A percentile compares a stretch with the other conserved stretches of the same genome.
Evolutionary conservation across 2,113 vertebrate genomes (phyloP).

Genomic region (Ptychochromis oligacanthus): DNA sequence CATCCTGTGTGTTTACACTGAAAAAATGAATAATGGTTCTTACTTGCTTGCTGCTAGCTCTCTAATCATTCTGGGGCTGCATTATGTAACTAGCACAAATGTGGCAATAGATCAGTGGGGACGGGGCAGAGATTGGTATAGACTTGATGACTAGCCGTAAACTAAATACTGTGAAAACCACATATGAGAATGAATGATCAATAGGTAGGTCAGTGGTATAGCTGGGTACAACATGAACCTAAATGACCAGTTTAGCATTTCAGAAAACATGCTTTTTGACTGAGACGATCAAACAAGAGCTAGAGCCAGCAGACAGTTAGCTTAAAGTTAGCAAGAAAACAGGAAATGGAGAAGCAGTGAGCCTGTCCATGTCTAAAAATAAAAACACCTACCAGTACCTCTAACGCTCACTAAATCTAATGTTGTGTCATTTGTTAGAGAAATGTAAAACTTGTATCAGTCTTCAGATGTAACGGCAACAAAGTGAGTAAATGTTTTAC

Average conservation of each 20-base stretch:
- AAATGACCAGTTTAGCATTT: neutral
- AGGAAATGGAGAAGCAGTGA: neutral
- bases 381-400: neutral
- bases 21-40: neutral
- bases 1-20: neutral
- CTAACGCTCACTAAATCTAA: neutral
- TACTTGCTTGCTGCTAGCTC: neutral
- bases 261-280: neutral
- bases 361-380: neutral
- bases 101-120: neutral
- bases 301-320: neutral
- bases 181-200: neutral
- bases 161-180: neutral
- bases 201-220: neutral
- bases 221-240: neutral
- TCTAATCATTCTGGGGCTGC: neutral
- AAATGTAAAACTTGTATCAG: neutral
- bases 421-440: neutral
- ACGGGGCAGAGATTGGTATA: neutral
- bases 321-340: neutral
- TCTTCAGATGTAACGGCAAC: neutral
- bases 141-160: neutral
- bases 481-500: neutral
- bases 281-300: neutral
- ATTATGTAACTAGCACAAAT: constrained; percentile 9